Conservation (phyloP, 2,888 invertebrate species). For the Trissolcus brochymenae region DNA sequence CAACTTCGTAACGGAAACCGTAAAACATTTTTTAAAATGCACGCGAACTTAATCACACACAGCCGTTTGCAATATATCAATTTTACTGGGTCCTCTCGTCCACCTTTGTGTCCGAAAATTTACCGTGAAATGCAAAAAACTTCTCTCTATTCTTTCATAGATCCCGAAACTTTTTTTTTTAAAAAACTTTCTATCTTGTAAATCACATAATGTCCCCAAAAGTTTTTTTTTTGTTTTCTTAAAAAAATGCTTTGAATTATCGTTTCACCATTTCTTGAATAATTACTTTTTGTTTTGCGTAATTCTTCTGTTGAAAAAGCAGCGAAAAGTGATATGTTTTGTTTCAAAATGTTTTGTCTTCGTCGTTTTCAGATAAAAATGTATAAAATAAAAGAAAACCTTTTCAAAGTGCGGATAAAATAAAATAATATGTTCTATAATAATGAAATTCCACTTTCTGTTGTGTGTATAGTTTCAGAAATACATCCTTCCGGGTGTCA, state of each 20-base stretch:
- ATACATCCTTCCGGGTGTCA: constrained; percentile 3
- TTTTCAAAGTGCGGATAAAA: no score
- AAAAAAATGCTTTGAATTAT: no score
- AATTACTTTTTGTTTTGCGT: no score
- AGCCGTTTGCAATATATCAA: constrained; percentile 6
- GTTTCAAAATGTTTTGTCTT: no score
- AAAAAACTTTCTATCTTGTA: constrained; percentile 2
- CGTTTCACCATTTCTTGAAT: no score
- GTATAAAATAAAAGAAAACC: no score
- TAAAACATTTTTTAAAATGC: constrained; percentile 2
- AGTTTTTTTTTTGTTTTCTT: no score
- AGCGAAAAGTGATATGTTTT: no score
- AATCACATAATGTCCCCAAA: neutral
- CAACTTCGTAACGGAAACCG: neutral
- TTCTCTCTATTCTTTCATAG: neutral
- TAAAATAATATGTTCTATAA: no score
- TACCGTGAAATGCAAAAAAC: neutral
- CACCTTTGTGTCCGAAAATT: neutral
- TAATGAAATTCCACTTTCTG: neutral
- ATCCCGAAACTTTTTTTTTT: neutral
- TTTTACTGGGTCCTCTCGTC: neutral
- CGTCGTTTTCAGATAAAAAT: no score
- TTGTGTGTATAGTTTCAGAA: neutral
- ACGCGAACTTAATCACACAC: neutral
- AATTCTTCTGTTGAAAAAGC: no score